phyloP scores from a whole-genome alignment of 2,888 invertebrate genomes.

The Hedychridium roseum region DNA sequence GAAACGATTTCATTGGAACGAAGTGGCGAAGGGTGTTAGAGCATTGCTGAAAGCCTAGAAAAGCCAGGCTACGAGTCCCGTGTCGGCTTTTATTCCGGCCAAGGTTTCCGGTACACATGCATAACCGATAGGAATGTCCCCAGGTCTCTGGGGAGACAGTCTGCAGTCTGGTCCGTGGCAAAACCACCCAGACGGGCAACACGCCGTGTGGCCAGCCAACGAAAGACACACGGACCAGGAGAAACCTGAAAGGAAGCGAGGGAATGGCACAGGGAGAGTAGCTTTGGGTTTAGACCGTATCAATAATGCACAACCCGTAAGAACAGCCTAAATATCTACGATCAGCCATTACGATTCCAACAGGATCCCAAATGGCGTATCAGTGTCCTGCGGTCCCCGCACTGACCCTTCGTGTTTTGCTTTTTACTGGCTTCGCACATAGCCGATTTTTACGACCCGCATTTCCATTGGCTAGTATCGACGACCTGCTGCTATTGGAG shows the following conservation, averaged over 20 bases:
- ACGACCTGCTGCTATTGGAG: too few relatives aligned
- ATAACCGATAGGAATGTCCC: conserved; percentile 57
- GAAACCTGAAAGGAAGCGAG: too few relatives aligned
- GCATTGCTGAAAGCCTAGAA: too few relatives aligned
- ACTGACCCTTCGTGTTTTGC: conserved; percentile 7
- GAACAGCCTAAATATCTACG: conserved; percentile 55
- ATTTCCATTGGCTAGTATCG: conserved; percentile 13
- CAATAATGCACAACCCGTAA: conserved; percentile 53
- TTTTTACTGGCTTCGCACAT: conserved; percentile 9
- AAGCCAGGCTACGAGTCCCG: conserved; percentile 37
- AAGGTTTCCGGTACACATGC: conserved; percentile 50
- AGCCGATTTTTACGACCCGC: conserved; percentile 2
- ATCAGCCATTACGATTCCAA: conserved; percentile 50
- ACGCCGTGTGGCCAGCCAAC: conserved; percentile 15
- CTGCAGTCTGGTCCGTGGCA: conserved; percentile 34
- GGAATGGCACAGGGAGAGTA: too few relatives aligned
- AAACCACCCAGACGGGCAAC: conserved; percentile 15
- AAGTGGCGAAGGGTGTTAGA: conserved; percentile 22
- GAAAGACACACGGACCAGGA: too few relatives aligned
- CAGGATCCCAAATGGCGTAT: conserved; percentile 52
- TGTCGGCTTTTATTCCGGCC: conserved; percentile 44
- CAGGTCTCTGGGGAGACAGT: conserved; percentile 49
- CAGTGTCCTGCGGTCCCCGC: conserved; percentile 43
- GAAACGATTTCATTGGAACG: conserved; percentile 9
- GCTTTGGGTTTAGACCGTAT: conserved; percentile 44